Evolutionary conservation across 2,113 vertebrate species (phyloP).

Genomic region (Cervus canadensis): DNA sequence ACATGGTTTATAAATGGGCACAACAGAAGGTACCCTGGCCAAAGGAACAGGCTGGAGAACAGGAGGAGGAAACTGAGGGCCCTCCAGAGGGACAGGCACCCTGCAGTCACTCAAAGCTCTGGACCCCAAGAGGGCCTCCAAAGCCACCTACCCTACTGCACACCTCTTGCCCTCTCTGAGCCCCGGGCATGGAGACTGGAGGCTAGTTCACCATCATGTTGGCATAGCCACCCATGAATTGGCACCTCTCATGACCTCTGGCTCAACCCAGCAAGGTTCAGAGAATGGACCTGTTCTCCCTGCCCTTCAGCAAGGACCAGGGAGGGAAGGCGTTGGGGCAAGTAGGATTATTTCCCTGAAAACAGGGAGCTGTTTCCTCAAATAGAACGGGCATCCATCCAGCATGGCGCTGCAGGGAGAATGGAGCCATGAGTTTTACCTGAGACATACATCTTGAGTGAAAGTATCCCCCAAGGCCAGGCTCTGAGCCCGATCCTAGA

Average conservation of each 20-base stretch:
- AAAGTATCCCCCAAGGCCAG: background rate
- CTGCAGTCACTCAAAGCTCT: background rate
- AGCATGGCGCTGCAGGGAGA: background rate
- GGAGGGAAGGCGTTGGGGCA: background rate
- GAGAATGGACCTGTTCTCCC: slow-evolving; percentile 7
- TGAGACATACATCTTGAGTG: background rate
- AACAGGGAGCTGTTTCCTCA: background rate
- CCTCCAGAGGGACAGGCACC: background rate
- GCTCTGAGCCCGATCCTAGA: background rate
- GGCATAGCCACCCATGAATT: background rate
- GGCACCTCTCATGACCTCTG: background rate
- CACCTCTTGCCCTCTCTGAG: background rate
- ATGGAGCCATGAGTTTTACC: background rate
- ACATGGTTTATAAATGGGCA: background rate
- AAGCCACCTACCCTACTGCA: background rate
- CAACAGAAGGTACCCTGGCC: background rate
- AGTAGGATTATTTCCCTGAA: background rate
- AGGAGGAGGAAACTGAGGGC: background rate
- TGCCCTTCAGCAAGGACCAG: background rate
- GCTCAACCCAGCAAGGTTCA: slow-evolving; percentile 6
- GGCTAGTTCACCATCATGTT: background rate
- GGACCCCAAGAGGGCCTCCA: background rate
- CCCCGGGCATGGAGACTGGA: background rate
- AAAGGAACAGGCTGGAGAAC: background rate
- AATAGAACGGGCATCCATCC: background rate